A percentile compares a stretch with the other conserved stretches of the same genome.
Conservation (phyloP, 2,797 vertebrate genomes). For the Macropus fuliginosus region DNA sequence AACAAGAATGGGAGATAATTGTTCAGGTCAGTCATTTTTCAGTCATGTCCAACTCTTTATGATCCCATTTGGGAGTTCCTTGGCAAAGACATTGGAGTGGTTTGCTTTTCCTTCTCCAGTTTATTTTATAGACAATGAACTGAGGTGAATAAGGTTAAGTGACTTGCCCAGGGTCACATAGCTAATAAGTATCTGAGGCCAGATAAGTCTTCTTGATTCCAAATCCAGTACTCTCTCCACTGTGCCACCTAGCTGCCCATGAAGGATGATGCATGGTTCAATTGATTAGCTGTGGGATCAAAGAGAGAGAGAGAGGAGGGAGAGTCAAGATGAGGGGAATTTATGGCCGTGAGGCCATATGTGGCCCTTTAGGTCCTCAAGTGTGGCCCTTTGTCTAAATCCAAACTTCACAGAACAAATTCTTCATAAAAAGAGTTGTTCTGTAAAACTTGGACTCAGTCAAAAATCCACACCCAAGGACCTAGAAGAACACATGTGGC, state of each 20-base stretch:
- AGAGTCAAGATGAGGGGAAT: too few relatives aligned
- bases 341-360: too few relatives aligned
- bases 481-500: too few relatives aligned
- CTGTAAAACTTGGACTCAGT: too few relatives aligned
- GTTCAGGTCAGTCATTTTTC: not conserved
- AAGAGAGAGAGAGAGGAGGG: too few relatives aligned
- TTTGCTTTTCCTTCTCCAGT: not conserved
- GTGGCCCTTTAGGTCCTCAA: too few relatives aligned
- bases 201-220: not conserved
- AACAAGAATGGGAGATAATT: not conserved
- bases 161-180: not conserved
- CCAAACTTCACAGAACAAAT: too few relatives aligned
- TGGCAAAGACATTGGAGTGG: not conserved
- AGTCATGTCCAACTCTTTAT: not conserved
- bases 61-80: not conserved
- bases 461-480: too few relatives aligned
- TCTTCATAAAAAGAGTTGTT: too few relatives aligned
- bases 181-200: not conserved
- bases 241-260: not conserved
- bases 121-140: not conserved
- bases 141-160: not conserved
- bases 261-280: not conserved
- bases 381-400: too few relatives aligned
- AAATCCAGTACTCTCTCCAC: not conserved
- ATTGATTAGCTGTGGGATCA: not conserved